Conservation (phyloP, 2,888 invertebrate genomes). For the Mactromeris polynyma region DNA sequence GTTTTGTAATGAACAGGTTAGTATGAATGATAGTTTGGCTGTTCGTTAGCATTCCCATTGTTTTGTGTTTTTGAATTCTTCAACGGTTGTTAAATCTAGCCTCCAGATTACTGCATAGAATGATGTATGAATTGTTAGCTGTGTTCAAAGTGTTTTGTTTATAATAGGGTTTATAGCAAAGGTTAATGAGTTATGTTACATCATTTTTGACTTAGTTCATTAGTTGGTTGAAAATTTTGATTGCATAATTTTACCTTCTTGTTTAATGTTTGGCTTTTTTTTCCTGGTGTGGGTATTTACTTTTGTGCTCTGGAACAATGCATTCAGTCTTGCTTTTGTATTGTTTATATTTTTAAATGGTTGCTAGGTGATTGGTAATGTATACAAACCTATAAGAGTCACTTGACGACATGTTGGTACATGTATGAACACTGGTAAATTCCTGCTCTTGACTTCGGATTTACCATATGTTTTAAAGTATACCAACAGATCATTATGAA, state of each 20-base stretch:
- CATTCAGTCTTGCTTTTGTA: neutral
- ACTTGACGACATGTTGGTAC: neutral
- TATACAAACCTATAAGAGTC: constrained; percentile 2
- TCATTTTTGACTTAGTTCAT: neutral
- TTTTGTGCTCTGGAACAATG: neutral
- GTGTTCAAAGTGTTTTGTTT: neutral
- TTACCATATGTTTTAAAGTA: neutral
- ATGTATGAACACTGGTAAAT: neutral
- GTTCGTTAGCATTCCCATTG: neutral
- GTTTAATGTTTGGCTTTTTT: neutral
- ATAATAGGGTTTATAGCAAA: neutral
- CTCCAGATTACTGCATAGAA: neutral
- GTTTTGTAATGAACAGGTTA: neutral
- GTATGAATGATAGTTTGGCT: neutral
- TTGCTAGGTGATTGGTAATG: neutral
- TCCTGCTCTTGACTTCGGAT: neutral
- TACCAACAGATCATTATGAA: neutral
- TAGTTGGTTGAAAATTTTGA: neutral
- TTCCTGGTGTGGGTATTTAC: neutral
- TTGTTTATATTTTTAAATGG: neutral
- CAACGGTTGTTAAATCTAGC: neutral
- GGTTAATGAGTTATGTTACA: neutral
- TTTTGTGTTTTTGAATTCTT: neutral
- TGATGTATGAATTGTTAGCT: neutral
- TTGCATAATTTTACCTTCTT: neutral